phyloP scores from a whole-genome alignment of 2,888 invertebrate species.

The Hofmannophila pseudospretella region DNA sequence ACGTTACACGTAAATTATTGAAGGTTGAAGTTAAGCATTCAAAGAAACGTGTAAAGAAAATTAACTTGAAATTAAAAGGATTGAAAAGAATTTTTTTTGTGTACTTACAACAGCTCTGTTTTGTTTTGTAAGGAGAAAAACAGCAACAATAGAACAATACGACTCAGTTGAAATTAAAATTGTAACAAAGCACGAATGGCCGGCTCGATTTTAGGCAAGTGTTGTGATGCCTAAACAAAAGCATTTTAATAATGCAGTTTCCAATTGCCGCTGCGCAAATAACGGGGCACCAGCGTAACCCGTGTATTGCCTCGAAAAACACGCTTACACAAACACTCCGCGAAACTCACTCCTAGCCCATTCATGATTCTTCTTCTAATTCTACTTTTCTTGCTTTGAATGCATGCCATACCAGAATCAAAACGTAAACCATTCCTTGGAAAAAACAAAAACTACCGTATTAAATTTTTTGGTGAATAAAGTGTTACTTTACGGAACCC shows the following conservation, averaged over 20 bases:
- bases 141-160: neutral
- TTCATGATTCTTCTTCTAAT: neutral
- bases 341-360: conserved; percentile 2
- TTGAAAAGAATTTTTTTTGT: neutral
- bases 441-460: too few species aligned
- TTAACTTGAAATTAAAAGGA: too few species aligned
- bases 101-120: neutral
- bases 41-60: conserved; percentile 2
- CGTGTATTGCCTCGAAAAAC: conserved; percentile 39
- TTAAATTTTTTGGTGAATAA: too few species aligned
- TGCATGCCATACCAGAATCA: too few species aligned
- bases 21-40: too few species aligned
- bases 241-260: conserved; percentile 77
- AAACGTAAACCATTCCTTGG: too few species aligned
- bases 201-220: conserved; percentile 44
- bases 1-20: too few species aligned
- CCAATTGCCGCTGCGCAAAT: conserved; percentile 75
- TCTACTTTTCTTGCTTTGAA: conserved; percentile 13
- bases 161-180: neutral
- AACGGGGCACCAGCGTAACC: conserved; percentile 51
- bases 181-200: neutral
- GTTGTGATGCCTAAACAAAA: conserved; percentile 73
- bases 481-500: too few species aligned
- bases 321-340: conserved; percentile 21
- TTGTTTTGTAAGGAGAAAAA: neutral